Evolutionary conservation across 2,797 vertebrate species (phyloP).

Genomic region (Ciconia nigra): DNA sequence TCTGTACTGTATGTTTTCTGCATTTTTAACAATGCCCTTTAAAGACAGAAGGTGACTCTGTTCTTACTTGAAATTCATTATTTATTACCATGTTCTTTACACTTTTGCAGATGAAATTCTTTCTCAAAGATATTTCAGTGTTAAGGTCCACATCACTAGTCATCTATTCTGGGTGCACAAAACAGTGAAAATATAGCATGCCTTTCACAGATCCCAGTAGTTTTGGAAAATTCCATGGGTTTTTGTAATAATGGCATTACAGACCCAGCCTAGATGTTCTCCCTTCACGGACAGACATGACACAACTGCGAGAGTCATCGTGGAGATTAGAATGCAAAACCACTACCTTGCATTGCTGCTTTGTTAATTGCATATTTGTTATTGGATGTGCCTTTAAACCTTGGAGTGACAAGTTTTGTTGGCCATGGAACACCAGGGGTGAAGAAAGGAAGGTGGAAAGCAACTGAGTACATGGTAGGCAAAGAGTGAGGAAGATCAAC

Average conservation of each 20-base stretch:
- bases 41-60: neutral
- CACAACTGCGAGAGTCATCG: neutral
- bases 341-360: neutral
- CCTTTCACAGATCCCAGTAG: neutral
- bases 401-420: neutral
- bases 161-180: neutral
- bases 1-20: neutral
- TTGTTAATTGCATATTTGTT: neutral
- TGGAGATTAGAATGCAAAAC: neutral
- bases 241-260: neutral
- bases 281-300: neutral
- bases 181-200: neutral
- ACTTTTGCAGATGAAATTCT: neutral
- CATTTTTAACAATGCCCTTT: neutral
- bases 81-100: neutral
- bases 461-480: neutral
- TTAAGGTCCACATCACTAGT: neutral
- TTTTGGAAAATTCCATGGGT: slow-evolving; percentile 18
- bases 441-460: neutral
- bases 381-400: neutral
- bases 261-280: neutral
- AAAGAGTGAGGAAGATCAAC: neutral
- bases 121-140: neutral
- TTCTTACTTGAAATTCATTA: neutral
- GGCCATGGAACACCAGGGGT: neutral